These are phyloP conservation scores for Crotalus tigris DNA, from an alignment of 2,113 vertebrate genomes.

Conservation along the genomic window DNA sequence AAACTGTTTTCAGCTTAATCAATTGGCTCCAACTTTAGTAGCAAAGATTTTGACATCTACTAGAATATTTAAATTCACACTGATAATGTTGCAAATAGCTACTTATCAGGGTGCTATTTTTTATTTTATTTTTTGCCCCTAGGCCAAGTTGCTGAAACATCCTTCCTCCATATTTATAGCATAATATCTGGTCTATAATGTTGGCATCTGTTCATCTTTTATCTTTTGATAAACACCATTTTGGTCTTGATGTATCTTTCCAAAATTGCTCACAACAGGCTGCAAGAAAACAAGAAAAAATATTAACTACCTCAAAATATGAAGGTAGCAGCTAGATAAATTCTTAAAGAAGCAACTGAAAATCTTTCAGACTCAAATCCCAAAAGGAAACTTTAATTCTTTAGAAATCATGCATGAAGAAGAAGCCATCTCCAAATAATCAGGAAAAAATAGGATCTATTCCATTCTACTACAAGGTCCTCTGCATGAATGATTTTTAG, in stretches of 20 bases:
- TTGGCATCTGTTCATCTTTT: background rate
- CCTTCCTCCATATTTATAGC: background rate
- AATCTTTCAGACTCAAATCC: background rate
- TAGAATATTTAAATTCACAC: background rate
- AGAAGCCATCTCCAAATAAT: background rate
- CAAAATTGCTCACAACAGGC: background rate
- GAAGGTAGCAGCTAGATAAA: background rate
- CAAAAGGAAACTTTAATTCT: background rate
- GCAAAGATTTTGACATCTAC: background rate
- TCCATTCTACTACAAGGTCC: background rate
- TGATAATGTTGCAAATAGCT: background rate
- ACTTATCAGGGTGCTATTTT: background rate
- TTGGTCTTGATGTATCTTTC: background rate
- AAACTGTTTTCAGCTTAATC: background rate
- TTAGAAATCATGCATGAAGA: background rate
- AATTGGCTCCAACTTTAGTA: background rate
- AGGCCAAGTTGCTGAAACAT: background rate
- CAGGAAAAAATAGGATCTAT: background rate
- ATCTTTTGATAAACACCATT: background rate
- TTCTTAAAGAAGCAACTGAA: background rate
- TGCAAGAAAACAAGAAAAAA: background rate
- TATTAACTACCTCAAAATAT: background rate
- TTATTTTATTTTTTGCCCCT: background rate
- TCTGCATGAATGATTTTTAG: background rate
- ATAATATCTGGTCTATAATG: background rate